Conservation (phyloP, 2,113 vertebrate species). For the Engraulis encrasicolus region DNA sequence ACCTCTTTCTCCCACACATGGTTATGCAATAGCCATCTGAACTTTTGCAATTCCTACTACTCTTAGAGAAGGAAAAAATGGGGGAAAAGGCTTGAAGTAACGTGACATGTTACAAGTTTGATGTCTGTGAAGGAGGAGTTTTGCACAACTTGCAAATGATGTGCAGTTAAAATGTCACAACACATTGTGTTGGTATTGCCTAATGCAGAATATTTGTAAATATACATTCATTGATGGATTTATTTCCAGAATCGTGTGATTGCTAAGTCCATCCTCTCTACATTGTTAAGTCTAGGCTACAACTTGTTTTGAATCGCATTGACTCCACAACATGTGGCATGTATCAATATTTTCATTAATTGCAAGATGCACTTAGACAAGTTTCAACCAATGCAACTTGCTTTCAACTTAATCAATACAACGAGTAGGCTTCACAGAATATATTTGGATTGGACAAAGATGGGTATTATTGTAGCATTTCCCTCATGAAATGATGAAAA, state of each 20-base stretch:
- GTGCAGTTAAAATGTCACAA: background rate
- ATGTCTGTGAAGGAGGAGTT: background rate
- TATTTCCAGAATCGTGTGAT: no score
- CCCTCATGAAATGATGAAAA: background rate
- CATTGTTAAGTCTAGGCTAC: no score
- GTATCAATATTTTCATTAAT: no score
- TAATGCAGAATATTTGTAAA: no score
- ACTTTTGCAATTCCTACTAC: constrained; percentile 1
- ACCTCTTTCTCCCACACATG: background rate
- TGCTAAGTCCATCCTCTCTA: no score
- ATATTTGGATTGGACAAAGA: background rate
- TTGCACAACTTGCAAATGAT: background rate
- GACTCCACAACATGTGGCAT: no score
- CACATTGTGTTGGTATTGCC: no score
- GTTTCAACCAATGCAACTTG: background rate
- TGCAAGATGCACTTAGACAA: no score
- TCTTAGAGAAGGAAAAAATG: background rate
- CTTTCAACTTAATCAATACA: background rate
- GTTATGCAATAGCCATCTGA: background rate
- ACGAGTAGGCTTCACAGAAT: background rate
- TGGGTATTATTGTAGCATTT: background rate
- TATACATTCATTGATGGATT: no score
- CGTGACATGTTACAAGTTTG: background rate
- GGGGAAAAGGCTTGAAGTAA: no score
- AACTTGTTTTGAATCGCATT: no score